A percentile compares a stretch with the other conserved stretches of the same genome.
These are phyloP conservation scores for Plagodis pulveraria DNA, from an alignment of 2,888 invertebrate genomes.

Conservation along the genomic window DNA sequence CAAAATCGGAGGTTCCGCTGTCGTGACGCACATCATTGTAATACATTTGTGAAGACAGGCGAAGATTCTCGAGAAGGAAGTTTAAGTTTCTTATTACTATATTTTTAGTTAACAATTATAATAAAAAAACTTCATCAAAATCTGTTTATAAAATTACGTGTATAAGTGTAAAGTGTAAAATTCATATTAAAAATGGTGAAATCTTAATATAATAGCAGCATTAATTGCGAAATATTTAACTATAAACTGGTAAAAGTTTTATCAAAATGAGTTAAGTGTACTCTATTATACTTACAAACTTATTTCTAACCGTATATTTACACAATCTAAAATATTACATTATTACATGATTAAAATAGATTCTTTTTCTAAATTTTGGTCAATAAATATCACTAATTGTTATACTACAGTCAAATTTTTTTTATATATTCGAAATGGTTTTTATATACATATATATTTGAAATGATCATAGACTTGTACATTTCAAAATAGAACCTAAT, in stretches of 20 bases:
- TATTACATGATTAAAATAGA: slow-evolving; percentile 12
- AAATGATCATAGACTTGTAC: no score
- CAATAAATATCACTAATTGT: slow-evolving; percentile 15
- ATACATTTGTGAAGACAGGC: no score
- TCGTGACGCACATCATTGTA: no score
- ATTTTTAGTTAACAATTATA: no score
- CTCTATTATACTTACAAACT: neutral
- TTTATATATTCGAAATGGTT: no score
- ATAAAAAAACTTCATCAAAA: neutral
- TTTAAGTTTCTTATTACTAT: no score
- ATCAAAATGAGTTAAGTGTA: slow-evolving; percentile 17
- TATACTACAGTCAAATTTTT: no score
- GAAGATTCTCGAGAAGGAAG: no score
- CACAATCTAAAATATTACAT: neutral
- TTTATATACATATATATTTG: no score
- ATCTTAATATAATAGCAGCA: slow-evolving; percentile 7
- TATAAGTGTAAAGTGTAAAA: slow-evolving; percentile 12
- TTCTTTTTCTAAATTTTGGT: slow-evolving; percentile 19
- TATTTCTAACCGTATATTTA: neutral
- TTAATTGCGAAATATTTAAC: slow-evolving; percentile 1
- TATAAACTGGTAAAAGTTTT: slow-evolving; percentile 8
- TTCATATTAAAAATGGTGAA: slow-evolving; percentile 9
- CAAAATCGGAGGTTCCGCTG: no score
- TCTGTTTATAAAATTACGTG: neutral
- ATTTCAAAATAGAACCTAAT: no score